Evolutionary conservation across 2,797 vertebrate species (phyloP), one percentile per base, ranked within the genome.

Genomic region (Sebastes miniatus): DNA sequence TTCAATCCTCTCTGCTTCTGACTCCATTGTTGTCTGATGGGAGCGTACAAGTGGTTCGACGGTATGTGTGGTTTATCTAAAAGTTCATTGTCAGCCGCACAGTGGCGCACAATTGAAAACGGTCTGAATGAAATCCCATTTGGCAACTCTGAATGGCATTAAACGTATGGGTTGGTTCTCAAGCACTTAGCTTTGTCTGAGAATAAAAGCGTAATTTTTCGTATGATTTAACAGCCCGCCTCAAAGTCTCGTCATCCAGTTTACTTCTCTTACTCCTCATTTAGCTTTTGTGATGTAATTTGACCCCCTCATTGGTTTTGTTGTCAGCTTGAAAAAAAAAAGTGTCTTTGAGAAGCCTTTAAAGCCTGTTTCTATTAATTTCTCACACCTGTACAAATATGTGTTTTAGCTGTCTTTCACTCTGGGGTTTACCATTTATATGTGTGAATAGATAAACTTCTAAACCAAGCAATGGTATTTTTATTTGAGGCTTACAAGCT

Each of bases 401-500:
- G 31, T 81, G 25, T 74, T 61, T 75, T 36, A 63, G 39, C 24
- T 71, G 9, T 25, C 6, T 68, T 73, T n/a, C 32, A 67, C 34
- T 58, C 31, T 59, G 54, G 8, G 13, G 18, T 76, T 84, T 36
- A 61, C 47, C 12, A 77, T 84, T 76, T 50, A 54, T 69, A 52
- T 71, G 31, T 25, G 11, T 77, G 63, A 78, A 68, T 22, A 81
- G 64, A 83, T 83, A 63, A 75, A 80, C 57, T 80, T 85, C 70
- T 73, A 73, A 83, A 77, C 16, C 58, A 68, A 59, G 77, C 52
- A 56, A 20, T 73, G 11, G 3, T 20, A 12, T 73, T 85, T 83
- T 72, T 73, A 25, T 87, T 18, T 27, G 56, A 79, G 75, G 70
- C 36, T 90, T 88, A 86, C 61, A 83, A 70, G 62, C 20, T 71